phyloP scores from a whole-genome alignment of 2,113 vertebrate species.

The Mus pahari region DNA sequence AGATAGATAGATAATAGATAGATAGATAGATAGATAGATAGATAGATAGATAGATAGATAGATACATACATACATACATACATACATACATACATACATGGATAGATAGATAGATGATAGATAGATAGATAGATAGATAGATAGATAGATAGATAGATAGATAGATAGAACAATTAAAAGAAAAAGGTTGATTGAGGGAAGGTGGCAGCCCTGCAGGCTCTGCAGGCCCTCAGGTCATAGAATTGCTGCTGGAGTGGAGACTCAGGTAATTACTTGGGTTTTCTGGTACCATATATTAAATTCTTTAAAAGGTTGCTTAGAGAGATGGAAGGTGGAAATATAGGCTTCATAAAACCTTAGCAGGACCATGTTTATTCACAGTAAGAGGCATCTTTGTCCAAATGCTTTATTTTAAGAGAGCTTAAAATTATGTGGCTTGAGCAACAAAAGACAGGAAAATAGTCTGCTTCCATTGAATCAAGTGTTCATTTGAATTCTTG shows the following conservation, averaged over 20 bases:
- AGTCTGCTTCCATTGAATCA: not conserved
- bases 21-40: not conserved
- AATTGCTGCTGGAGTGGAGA: not conserved
- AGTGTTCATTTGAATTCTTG: not conserved
- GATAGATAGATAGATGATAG: too few species aligned
- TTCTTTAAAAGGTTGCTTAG: not conserved
- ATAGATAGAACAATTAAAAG: not conserved
- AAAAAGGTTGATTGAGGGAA: not conserved
- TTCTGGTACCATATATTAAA: not conserved
- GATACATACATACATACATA: too few species aligned
- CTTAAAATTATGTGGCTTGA: constrained; percentile 1
- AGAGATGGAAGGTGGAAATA: not conserved
- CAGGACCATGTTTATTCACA: not conserved
- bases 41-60: too few species aligned
- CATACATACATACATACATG: too few species aligned
- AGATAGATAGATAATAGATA: too few species aligned
- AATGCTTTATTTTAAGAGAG: constrained; percentile 64
- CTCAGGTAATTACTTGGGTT: not conserved
- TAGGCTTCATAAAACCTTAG: not conserved
- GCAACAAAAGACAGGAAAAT: constrained; percentile 37
- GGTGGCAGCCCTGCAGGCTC: not conserved
- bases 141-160: not conserved
- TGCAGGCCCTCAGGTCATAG: not conserved
- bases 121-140: too few species aligned
- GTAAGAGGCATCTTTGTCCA: not conserved